Percentiles rank a stretch among this genome's conserved stretches.
Evolutionary conservation across 2,113 vertebrate genomes (phyloP).

Genomic region (Hippocampus abdominalis): DNA sequence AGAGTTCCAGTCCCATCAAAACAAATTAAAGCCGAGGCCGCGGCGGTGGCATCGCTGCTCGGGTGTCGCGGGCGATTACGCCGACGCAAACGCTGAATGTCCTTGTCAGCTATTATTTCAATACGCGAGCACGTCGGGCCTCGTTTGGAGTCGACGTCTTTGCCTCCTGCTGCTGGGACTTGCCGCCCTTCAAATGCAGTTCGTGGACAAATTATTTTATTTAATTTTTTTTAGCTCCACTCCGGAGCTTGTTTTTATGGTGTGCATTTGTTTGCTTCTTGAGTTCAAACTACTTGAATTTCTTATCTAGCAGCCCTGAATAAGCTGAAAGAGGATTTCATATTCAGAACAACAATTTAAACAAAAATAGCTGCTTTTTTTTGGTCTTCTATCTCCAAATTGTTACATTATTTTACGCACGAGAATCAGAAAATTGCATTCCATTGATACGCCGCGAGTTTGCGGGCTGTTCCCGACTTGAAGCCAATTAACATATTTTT

Average conservation of each 20-base stretch:
- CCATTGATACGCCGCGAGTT: background rate
- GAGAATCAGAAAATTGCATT: too few relatives aligned
- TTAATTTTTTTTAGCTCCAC: too few relatives aligned
- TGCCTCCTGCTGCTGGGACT: constrained; percentile 17
- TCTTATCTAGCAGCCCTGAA: too few relatives aligned
- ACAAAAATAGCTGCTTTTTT: too few relatives aligned
- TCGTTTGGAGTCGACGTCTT: constrained; percentile 43
- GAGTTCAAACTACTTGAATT: too few relatives aligned
- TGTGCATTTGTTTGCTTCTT: too few relatives aligned
- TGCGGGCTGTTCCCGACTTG: background rate
- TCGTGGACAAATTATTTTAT: too few relatives aligned
- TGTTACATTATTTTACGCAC: too few relatives aligned
- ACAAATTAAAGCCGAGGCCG: constrained; percentile 64
- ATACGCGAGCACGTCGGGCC: constrained; percentile 64
- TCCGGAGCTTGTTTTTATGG: too few relatives aligned
- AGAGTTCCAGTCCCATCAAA: constrained; percentile 68
- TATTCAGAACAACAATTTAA: too few relatives aligned
- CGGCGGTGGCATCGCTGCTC: constrained; percentile 61
- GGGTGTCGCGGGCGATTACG: constrained; percentile 72
- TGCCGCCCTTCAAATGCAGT: constrained; percentile 29
- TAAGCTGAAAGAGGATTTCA: too few relatives aligned
- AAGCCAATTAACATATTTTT: constrained; percentile 64
- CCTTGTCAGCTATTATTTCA: constrained; percentile 77
- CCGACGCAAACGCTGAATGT: constrained; percentile 63
- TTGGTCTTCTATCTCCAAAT: too few relatives aligned